Percentiles rank a stretch among this genome's conserved stretches.
Evolutionary conservation across 2,113 vertebrate species (phyloP).

Genomic region (Hippocampus comes): DNA sequence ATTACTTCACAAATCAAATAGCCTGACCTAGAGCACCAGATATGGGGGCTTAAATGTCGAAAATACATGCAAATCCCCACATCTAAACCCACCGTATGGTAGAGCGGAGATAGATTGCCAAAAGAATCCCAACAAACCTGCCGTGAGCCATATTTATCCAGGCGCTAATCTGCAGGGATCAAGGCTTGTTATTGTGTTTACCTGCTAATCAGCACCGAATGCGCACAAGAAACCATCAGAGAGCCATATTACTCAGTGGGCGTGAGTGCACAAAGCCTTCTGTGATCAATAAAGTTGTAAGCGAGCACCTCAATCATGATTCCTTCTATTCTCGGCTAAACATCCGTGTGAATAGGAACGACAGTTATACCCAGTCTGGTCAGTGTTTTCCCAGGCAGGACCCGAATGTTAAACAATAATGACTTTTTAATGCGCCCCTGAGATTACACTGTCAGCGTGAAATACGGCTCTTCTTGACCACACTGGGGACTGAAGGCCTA

Average conservation of each 20-base stretch:
- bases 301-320: conserved; percentile 82
- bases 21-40: conserved; percentile 13
- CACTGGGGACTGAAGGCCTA: conserved; percentile 83
- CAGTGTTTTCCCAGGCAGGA: conserved; percentile 95
- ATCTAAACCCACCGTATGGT: conserved; percentile 28
- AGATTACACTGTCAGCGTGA: conserved; percentile 99
- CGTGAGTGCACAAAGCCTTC: conserved; percentile 50
- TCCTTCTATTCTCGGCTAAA: conserved; percentile 87
- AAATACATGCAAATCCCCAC: conserved; percentile 25
- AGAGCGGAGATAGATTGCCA: conserved; percentile 39
- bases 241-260: conserved; percentile 33
- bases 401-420: conserved; percentile 99
- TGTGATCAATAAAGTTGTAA: conserved; percentile 84
- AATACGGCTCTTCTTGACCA: conserved; percentile 86
- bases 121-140: conserved; percentile 57
- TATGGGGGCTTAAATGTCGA: conserved; percentile 28
- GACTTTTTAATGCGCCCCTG: conserved; percentile 99
- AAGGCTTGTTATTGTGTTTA: conserved; percentile 77
- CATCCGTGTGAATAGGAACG: conserved; percentile 89
- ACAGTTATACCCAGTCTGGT: conserved; percentile 82
- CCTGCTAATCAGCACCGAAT: conserved; percentile 80
- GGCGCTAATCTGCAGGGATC: conserved; percentile 64
- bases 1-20: conserved; percentile 30
- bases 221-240: conserved; percentile 64
- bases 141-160: conserved; percentile 57